Conservation (phyloP, 1,140 invertebrate species). For the Catajapyx aquilonaris region DNA sequence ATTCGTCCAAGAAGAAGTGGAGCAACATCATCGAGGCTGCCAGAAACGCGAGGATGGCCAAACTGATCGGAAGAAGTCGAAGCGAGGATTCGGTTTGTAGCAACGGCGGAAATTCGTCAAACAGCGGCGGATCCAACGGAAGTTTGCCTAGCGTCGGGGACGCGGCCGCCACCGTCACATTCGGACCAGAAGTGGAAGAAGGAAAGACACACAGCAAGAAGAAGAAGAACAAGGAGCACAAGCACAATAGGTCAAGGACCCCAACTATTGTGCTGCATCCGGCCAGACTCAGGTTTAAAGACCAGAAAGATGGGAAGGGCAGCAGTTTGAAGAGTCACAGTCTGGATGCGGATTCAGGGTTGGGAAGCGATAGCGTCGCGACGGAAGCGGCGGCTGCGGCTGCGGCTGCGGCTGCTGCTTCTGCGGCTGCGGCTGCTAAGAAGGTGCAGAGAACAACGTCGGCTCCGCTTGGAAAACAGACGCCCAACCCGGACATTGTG, state of each 20-base stretch:
- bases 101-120: slow-evolving; percentile 21
- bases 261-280: slow-evolving; percentile 3
- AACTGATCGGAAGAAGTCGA: slow-evolving; percentile 44
- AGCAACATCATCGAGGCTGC: slow-evolving; percentile 66
- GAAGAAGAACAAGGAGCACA: slow-evolving; percentile 20
- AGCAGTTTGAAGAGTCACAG: not conserved
- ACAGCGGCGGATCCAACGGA: slow-evolving; percentile 8
- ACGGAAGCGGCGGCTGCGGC: slow-evolving; percentile 6
- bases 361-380: not conserved
- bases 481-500: slow-evolving; percentile 8
- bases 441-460: not conserved
- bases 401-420: slow-evolving; percentile 20
- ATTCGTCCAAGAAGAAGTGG: slow-evolving; percentile 38
- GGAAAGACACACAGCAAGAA: slow-evolving; percentile 14
- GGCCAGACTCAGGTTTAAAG: slow-evolving; percentile 10
- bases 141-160: slow-evolving; percentile 5
- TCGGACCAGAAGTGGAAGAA: slow-evolving; percentile 3
- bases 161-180: slow-evolving; percentile 14
- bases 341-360: slow-evolving; percentile 1
- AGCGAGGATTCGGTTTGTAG: slow-evolving; percentile 70
- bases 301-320: slow-evolving; percentile 5
- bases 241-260: slow-evolving; percentile 19
- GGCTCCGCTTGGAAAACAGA: not conserved
- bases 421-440: slow-evolving; percentile 30
- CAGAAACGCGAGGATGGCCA: slow-evolving; percentile 48